Evolutionary conservation across 1,140 invertebrate species (phyloP), one percentile per base, ranked within the genome.

Genomic region (Cydia strobilella): DNA sequence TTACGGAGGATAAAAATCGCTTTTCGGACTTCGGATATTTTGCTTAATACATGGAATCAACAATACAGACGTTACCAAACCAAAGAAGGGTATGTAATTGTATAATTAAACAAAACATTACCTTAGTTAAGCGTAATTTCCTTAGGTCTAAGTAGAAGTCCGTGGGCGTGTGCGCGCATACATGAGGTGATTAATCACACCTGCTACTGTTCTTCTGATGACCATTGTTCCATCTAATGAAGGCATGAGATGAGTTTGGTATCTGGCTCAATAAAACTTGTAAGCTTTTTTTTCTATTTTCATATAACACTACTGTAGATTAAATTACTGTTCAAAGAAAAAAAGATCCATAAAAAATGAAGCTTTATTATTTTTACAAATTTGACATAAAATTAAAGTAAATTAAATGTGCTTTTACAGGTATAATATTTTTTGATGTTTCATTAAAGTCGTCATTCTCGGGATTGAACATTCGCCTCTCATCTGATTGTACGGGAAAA

Each of bases 221-320:
- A 82, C 81, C 73, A 84, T 82, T 82, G 79, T 80, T 78, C 78
- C 75, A 77, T 77, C 80, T 77, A 82, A 84, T 81, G 79, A 75
- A 59, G 73, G 69, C 74, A 48, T 69, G 74, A 77, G 81, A 82
- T 79, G 78, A 82, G 76, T 65, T 59, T 54, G 54, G 77, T 78
- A 79, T 74, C 77, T 77, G 80, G 80, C 82, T 84, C 80, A 81
- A 85, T 84, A 76, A 63, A 81, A 76, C 72, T 79, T 80, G 79
- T 82, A 81, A 82, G 74, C 75, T 42, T 72, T 77, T 77, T 65
- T 74, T 78, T 77, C 78, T 79, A 74, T 80, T 82, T 76, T 74
- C 65, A 80, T 80, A 75, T 82, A 79, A 76, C 48, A 73, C 69
- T 82, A 82, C 75, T 59, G 39, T 13, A 76, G 73, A 74, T 76